Conservation (phyloP, 2,113 vertebrate genomes). For the Dromiciops gliroides region DNA sequence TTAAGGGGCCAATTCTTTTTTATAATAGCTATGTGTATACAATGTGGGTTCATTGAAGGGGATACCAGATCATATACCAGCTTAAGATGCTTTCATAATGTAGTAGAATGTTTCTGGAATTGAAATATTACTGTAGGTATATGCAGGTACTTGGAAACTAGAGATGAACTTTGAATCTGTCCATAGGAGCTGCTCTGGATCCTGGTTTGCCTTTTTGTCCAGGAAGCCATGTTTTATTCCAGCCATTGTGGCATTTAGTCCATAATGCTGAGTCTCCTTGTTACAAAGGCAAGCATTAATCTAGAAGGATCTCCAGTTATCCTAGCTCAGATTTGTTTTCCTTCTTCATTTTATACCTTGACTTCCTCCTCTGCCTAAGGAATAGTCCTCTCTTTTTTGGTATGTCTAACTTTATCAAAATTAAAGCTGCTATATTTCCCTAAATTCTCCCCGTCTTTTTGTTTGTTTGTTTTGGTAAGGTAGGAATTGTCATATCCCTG, state of each 20-base stretch:
- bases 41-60: neutral
- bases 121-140: neutral
- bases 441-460: neutral
- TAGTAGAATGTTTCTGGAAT: neutral
- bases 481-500: neutral
- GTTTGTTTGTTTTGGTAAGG: too few relatives aligned
- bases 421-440: neutral
- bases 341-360: neutral
- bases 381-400: neutral
- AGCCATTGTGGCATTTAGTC: too few relatives aligned
- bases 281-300: neutral
- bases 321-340: neutral
- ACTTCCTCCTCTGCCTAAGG: neutral
- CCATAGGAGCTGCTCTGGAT: neutral
- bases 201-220: neutral
- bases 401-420: neutral
- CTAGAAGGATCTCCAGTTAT: neutral
- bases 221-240: neutral
- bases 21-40: neutral
- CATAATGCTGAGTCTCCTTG: neutral
- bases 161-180: neutral
- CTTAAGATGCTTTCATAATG: neutral
- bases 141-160: neutral
- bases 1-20: neutral
- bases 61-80: neutral